Evolutionary conservation across 2,113 vertebrate species (phyloP).

Genomic region (Eleginops maclovinus): DNA sequence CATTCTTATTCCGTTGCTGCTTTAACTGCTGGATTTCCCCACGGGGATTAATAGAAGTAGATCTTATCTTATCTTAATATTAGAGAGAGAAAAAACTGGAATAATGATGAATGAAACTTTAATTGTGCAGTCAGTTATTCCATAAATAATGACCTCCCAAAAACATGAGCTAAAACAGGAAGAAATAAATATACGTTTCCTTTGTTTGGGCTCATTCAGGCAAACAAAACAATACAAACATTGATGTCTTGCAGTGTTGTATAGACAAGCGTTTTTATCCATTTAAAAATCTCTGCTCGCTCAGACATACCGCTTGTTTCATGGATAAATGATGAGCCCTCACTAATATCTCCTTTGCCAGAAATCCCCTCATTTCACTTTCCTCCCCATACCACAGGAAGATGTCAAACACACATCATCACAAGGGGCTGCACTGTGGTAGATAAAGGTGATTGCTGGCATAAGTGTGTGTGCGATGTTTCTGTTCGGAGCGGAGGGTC

Average conservation of each 20-base stretch:
- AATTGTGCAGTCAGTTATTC: not conserved
- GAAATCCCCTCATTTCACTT: constrained; percentile 1
- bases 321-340: constrained; percentile 56
- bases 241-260: constrained; percentile 19
- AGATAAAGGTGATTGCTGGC: constrained; percentile 47
- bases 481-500: not conserved
- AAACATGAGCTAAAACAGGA: not conserved
- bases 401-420: constrained; percentile 17
- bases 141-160: not conserved
- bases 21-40: too few relatives aligned
- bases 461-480: not conserved
- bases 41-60: too few relatives aligned
- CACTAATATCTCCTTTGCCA: not conserved
- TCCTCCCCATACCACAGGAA: constrained; percentile 13
- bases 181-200: not conserved
- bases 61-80: too few relatives aligned
- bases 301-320: constrained; percentile 47
- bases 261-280: constrained; percentile 30
- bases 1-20: too few relatives aligned
- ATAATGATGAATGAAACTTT: not conserved
- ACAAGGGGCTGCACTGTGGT: constrained; percentile 9
- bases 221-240: constrained; percentile 21
- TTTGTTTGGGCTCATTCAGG: constrained; percentile 28
- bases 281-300: constrained; percentile 51
- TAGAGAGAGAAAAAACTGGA: not conserved